These are phyloP conservation scores for Prolemur simus DNA, from an alignment of 2,113 vertebrate species.

Conservation along the genomic window DNA sequence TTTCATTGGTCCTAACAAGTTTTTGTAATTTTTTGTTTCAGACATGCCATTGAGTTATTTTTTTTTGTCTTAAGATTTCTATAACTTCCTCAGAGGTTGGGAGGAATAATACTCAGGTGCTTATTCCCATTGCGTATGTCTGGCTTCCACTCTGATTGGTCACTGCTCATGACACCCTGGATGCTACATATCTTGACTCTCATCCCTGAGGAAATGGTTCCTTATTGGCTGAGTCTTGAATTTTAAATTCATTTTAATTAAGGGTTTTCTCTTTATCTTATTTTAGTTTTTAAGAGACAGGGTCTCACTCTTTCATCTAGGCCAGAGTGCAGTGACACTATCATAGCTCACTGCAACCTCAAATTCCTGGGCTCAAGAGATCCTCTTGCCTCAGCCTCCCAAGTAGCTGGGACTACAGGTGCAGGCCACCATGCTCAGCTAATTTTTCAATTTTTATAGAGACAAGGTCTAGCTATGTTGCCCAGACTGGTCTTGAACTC, in stretches of 20 bases:
- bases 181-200: not conserved
- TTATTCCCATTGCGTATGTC: not conserved
- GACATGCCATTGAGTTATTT: not conserved
- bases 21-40: not conserved
- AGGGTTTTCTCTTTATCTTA: not conserved
- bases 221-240: not conserved
- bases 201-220: not conserved
- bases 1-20: not conserved
- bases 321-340: too few relatives aligned
- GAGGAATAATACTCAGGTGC: not conserved
- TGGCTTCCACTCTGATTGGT: not conserved
- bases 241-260: not conserved
- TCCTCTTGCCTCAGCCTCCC: too few relatives aligned
- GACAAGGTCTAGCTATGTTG: too few relatives aligned
- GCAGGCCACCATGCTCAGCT: too few relatives aligned
- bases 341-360: too few relatives aligned
- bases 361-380: too few relatives aligned
- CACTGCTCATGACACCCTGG: not conserved
- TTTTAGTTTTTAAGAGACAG: too few relatives aligned
- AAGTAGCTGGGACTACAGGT: too few relatives aligned
- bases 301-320: too few relatives aligned
- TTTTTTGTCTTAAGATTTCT: not conserved
- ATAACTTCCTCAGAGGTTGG: not conserved
- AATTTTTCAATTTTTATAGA: too few relatives aligned
- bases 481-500: too few relatives aligned